A percentile compares a stretch with the other conserved stretches of the same genome.
These are phyloP conservation scores for Coregonus ussuriensis DNA, from an alignment of 2,797 vertebrate species.

Conservation along the genomic window DNA sequence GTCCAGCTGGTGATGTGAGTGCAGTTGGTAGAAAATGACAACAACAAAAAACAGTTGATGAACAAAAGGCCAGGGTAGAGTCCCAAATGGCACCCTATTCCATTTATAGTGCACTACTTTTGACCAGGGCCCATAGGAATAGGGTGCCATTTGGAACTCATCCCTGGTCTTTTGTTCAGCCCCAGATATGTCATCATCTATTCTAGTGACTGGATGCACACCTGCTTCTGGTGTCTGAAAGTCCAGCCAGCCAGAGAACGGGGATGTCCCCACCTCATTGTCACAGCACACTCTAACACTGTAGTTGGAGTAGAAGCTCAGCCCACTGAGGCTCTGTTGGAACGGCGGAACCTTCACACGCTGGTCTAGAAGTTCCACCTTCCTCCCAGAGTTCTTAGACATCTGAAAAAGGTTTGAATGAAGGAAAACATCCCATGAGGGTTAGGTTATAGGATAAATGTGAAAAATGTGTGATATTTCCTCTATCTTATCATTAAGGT, in stretches of 20 bases:
- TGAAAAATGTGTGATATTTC: too few species aligned
- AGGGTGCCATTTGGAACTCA: neutral
- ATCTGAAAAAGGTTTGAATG: conserved; percentile 47
- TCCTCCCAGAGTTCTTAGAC: conserved; percentile 35
- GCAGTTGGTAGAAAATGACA: too few species aligned
- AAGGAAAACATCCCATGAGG: neutral
- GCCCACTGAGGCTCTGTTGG: conserved; percentile 71
- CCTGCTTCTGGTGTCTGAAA: conserved; percentile 90
- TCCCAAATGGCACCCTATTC: too few species aligned
- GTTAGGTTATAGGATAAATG: neutral
- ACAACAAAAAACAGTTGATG: too few species aligned
- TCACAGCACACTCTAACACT: conserved; percentile 85
- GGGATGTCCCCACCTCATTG: conserved; percentile 90
- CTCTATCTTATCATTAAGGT: neutral
- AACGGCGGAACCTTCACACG: conserved; percentile 83
- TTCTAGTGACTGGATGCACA: conserved; percentile 51
- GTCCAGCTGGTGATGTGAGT: neutral
- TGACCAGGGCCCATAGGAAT: neutral
- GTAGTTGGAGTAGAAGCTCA: conserved; percentile 88
- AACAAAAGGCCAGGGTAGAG: too few species aligned
- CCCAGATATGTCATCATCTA: neutral
- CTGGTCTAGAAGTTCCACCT: conserved; percentile 55
- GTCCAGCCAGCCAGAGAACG: conserved; percentile 84
- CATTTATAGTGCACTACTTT: too few species aligned
- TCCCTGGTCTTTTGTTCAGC: too few species aligned